phyloP scores from a whole-genome alignment of 2,888 invertebrate species.

The Tetranychus truncatus region DNA sequence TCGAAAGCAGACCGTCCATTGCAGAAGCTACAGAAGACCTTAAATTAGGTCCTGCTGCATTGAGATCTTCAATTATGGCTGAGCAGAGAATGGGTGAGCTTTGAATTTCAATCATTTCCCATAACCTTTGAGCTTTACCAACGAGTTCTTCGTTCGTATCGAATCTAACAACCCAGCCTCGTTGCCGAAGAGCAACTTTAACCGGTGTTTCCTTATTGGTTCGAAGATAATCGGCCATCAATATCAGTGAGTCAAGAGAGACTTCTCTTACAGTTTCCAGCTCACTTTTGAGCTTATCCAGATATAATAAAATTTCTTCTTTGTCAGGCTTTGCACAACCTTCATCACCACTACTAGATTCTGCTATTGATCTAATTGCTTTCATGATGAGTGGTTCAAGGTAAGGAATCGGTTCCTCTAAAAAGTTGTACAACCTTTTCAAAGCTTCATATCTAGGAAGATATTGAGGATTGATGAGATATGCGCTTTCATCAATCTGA shows the following conservation, averaged over 20 bases:
- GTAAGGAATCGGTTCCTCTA: conserved; percentile 17
- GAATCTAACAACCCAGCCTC: conserved; percentile 64
- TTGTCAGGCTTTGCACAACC: conserved; percentile 45
- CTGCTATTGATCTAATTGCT: conserved; percentile 60
- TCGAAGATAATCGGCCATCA: conserved; percentile 46
- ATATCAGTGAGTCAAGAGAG: conserved; percentile 40
- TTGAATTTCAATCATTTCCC: conserved; percentile 31
- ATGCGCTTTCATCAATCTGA: conserved; percentile 11
- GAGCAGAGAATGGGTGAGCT: conserved; percentile 6
- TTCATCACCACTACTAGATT: conserved; percentile 48
- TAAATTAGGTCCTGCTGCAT: conserved; percentile 10
- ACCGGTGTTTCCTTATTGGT: conserved; percentile 41
- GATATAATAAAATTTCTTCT: conserved; percentile 55
- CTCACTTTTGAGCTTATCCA: conserved; percentile 55
- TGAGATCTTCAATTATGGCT: conserved; percentile 18
- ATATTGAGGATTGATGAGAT: conserved; percentile 47
- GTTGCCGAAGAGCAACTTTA: conserved; percentile 46
- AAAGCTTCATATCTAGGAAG: conserved; percentile 50
- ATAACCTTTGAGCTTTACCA: conserved; percentile 32
- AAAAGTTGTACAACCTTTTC: neutral
- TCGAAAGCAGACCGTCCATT: conserved; percentile 27
- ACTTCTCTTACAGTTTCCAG: conserved; percentile 47
- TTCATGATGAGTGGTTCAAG: conserved; percentile 50
- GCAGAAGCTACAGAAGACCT: conserved; percentile 18
- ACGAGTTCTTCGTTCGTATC: conserved; percentile 52